Conservation (phyloP, 2,113 vertebrate species). For the Pionites leucogaster region DNA sequence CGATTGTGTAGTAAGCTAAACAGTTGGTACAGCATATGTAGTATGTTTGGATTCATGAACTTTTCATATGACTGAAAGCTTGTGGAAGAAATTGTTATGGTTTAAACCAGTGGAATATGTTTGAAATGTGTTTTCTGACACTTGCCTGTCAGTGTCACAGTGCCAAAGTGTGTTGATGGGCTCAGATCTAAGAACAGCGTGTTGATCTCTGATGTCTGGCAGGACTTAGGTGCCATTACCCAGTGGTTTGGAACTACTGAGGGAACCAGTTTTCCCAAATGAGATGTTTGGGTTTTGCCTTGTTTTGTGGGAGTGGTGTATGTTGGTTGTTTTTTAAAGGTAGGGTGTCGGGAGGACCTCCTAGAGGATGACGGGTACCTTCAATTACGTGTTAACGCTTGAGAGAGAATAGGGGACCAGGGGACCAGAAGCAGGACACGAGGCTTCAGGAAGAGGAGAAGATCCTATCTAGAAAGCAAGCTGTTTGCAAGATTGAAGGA, state of each 20-base stretch:
- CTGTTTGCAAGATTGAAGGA: not conserved
- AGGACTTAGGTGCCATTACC: not conserved
- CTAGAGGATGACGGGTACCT: not conserved
- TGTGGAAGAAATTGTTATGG: not conserved
- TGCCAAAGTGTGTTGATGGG: not conserved
- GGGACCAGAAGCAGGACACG: not conserved
- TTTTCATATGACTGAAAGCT: not conserved
- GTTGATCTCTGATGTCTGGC: not conserved
- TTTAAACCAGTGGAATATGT: not conserved
- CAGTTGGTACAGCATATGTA: not conserved
- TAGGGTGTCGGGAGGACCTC: not conserved
- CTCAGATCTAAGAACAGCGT: not conserved
- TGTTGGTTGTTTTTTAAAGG: not conserved
- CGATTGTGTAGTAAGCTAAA: not conserved
- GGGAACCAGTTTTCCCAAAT: not conserved
- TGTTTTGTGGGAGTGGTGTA: not conserved
- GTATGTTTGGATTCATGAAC: not conserved
- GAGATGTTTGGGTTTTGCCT: not conserved
- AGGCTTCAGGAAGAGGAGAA: not conserved
- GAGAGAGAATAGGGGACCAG: not conserved
- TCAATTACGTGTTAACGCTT: not conserved
- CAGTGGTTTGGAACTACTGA: not conserved
- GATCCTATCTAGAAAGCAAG: not conserved
- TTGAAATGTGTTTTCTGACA: not conserved
- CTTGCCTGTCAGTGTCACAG: not conserved